These are phyloP conservation scores for Nothura maculosa DNA, from an alignment of 2,797 vertebrate genomes.

Conservation along the genomic window DNA sequence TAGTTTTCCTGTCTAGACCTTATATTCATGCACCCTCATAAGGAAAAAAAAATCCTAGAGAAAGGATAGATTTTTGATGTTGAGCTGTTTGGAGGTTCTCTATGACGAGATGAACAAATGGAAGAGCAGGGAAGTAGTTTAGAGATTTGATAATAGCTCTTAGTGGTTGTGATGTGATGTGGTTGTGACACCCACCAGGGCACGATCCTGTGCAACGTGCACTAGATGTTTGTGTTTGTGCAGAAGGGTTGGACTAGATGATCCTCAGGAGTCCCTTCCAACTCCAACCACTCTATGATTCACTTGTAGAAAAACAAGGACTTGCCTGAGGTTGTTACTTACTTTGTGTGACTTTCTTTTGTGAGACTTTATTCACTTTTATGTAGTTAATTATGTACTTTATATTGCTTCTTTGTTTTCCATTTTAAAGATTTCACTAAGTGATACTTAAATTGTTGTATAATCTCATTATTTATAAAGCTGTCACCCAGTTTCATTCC, in stretches of 20 bases:
- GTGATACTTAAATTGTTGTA: not conserved
- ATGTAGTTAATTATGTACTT: not conserved
- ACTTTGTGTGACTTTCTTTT: not conserved
- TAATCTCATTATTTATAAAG: slow-evolving; percentile 32
- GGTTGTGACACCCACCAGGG: not conserved
- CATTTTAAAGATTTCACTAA: not conserved
- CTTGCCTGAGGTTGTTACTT: not conserved
- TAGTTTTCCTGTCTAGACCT: not conserved
- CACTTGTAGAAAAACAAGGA: not conserved
- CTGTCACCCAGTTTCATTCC: slow-evolving; percentile 11
- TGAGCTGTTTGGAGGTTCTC: not conserved
- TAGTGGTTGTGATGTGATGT: not conserved
- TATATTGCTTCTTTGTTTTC: not conserved
- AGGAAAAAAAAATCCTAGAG: not conserved
- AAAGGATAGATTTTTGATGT: not conserved
- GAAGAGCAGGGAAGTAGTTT: not conserved
- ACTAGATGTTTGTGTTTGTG: no score
- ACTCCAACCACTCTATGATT: no score
- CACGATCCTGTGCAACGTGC: no score
- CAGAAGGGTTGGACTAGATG: no score
- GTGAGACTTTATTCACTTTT: not conserved
- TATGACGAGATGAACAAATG: not conserved
- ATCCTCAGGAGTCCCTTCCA: no score
- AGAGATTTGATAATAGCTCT: not conserved
- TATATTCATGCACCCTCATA: not conserved